Evolutionary conservation across 2,113 vertebrate genomes (phyloP).

Genomic region (Microtus montanus): DNA sequence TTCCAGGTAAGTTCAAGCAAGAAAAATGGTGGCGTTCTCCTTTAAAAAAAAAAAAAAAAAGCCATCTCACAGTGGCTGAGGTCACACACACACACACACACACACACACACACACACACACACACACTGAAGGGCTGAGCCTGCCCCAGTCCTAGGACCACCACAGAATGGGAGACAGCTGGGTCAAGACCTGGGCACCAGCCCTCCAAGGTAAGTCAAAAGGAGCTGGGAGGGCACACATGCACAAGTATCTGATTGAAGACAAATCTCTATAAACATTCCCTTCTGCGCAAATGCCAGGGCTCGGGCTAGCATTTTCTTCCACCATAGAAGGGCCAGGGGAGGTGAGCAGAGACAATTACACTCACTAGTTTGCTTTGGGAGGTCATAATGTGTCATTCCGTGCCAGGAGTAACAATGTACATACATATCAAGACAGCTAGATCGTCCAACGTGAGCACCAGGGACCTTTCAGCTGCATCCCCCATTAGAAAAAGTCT

Average conservation of each 20-base stretch:
- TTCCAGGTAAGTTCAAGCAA: background rate
- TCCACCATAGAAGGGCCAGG: background rate
- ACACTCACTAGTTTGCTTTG: constrained; percentile 46
- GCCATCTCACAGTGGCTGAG: background rate
- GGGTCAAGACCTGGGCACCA: background rate
- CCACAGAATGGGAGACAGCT: background rate
- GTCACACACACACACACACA: background rate
- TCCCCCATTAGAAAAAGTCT: constrained; percentile 20
- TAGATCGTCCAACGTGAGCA: background rate
- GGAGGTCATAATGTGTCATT: constrained; percentile 67
- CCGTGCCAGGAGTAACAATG: constrained; percentile 56
- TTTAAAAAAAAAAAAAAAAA: background rate
- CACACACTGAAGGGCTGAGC: background rate
- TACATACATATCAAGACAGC: background rate
- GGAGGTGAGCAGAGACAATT: constrained; percentile 55
- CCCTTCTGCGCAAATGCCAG: constrained; percentile 54
- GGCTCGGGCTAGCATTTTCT: background rate
- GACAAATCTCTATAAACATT: constrained; percentile 68
- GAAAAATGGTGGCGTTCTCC: background rate
- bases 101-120: background rate
- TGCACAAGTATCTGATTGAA: constrained; percentile 27
- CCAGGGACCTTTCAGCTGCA: background rate
- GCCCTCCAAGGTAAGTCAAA: constrained; percentile 48
- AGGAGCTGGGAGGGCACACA: background rate
- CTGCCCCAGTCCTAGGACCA: background rate